A percentile compares a stretch with the other conserved stretches of the same genome.
These are phyloP conservation scores for Seriola dumerili DNA, from an alignment of 2,113 vertebrate species.

Conservation along the genomic window DNA sequence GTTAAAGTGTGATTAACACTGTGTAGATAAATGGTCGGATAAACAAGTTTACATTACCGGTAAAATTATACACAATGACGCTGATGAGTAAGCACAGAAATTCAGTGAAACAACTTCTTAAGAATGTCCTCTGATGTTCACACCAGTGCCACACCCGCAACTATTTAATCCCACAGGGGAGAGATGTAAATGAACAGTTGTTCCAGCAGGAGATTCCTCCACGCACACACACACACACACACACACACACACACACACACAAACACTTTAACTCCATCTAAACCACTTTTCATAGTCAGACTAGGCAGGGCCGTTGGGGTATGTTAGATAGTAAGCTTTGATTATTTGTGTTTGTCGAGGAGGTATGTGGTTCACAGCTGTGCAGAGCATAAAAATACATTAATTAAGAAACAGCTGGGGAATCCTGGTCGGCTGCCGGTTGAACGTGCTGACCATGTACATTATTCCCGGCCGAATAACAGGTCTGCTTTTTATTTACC, in stretches of 20 bases:
- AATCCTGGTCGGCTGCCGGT: neutral
- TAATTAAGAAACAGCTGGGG: conserved; percentile 35
- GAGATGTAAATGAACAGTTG: conserved; percentile 34
- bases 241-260: neutral
- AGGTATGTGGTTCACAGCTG: conserved; percentile 45
- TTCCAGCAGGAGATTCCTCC: conserved; percentile 10
- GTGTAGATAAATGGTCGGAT: neutral
- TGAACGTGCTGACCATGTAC: neutral
- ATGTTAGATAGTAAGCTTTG: conserved; percentile 24
- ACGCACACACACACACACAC: neutral
- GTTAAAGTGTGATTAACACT: neutral
- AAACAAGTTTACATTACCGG: neutral
- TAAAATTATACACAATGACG: neutral
- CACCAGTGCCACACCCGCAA: conserved; percentile 1
- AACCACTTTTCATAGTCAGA: conserved; percentile 22
- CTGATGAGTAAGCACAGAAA: neutral
- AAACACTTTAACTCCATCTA: neutral
- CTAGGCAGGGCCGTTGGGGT: conserved; percentile 38
- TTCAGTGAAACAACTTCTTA: neutral
- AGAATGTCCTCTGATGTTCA: conserved; percentile 3
- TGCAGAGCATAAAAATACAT: conserved; percentile 36
- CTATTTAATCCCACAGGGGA: neutral
- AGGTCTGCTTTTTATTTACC: too few species aligned
- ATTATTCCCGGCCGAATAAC: neutral
- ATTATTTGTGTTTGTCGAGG: conserved; percentile 22